A percentile compares a stretch with the other conserved stretches of the same genome.
phyloP scores from a whole-genome alignment of 2,113 vertebrate species.

The Nesospiza acunhae region DNA sequence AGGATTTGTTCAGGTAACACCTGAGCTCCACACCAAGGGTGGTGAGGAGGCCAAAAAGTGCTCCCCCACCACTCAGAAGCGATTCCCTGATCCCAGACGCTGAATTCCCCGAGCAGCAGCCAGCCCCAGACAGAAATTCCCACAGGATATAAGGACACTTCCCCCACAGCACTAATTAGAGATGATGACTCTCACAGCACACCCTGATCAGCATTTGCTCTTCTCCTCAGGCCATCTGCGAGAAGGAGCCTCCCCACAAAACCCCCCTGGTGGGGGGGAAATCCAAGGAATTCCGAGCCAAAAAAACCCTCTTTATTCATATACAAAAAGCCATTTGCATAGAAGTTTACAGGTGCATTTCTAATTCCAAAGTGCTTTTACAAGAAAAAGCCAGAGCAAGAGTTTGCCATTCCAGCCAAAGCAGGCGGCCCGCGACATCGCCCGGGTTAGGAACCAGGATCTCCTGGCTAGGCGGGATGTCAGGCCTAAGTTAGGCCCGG shows the following conservation, averaged over 20 bases:
- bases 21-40: not conserved
- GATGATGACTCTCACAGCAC: not conserved
- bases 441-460: not conserved
- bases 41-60: not conserved
- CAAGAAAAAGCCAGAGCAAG: slow-evolving; percentile 12
- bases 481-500: not conserved
- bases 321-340: not conserved
- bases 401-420: not conserved
- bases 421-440: not conserved
- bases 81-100: not conserved
- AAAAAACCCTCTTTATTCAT: not conserved
- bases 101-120: not conserved
- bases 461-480: not conserved
- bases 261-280: not conserved
- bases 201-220: not conserved
- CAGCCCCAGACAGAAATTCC: not conserved
- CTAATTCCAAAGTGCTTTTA: slow-evolving; percentile 29
- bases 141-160: not conserved
- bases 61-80: rapidly evolving
- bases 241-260: not conserved
- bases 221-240: not conserved
- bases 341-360: not conserved
- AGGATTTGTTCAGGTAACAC: not conserved
- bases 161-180: not conserved
- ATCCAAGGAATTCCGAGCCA: not conserved